Percentiles rank a stretch among this genome's conserved stretches.
phyloP scores from a whole-genome alignment of 2,888 invertebrate species.

The Deladenus siricidicola region DNA sequence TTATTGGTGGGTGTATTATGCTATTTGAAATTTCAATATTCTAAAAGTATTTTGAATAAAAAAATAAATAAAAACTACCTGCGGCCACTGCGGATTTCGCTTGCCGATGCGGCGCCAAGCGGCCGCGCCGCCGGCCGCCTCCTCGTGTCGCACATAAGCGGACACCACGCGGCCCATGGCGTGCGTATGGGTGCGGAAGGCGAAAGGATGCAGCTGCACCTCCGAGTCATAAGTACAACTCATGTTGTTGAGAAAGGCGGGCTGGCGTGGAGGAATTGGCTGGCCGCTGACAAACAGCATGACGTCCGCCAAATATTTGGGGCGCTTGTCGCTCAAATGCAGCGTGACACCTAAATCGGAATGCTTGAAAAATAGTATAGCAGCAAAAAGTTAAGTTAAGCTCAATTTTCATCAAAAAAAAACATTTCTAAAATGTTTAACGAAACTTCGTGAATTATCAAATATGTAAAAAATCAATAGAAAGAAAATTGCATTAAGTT shows the following conservation, averaged over 20 bases:
- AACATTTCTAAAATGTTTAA: too few relatives aligned
- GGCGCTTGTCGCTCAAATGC: constrained; percentile 39
- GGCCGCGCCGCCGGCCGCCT: constrained; percentile 32
- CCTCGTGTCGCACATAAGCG: constrained; percentile 54
- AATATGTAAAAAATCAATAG: too few relatives aligned
- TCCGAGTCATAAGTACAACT: constrained; percentile 56
- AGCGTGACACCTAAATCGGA: constrained; percentile 48
- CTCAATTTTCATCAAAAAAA: constrained; percentile 1
- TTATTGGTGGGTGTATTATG: too few relatives aligned
- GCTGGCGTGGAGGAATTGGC: constrained; percentile 53
- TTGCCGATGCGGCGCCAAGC: constrained; percentile 56
- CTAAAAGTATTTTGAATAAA: too few relatives aligned
- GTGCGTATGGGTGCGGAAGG: constrained; percentile 61
- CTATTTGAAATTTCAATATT: too few relatives aligned
- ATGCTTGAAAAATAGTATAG: constrained; percentile 17
- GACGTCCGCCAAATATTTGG: constrained; percentile 54
- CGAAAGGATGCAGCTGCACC: constrained; percentile 58
- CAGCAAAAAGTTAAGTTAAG: constrained; percentile 2
- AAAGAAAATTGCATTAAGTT: too few relatives aligned
- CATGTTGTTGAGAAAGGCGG: constrained; percentile 57
- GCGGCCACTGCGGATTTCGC: constrained; percentile 63
- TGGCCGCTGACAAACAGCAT: constrained; percentile 52
- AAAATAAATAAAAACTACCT: too few relatives aligned
- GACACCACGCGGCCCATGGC: constrained; percentile 56
- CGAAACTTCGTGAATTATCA: too few relatives aligned